Evolutionary conservation across 2,888 invertebrate genomes (phyloP).

Genomic region (Drosophila mettleri): DNA sequence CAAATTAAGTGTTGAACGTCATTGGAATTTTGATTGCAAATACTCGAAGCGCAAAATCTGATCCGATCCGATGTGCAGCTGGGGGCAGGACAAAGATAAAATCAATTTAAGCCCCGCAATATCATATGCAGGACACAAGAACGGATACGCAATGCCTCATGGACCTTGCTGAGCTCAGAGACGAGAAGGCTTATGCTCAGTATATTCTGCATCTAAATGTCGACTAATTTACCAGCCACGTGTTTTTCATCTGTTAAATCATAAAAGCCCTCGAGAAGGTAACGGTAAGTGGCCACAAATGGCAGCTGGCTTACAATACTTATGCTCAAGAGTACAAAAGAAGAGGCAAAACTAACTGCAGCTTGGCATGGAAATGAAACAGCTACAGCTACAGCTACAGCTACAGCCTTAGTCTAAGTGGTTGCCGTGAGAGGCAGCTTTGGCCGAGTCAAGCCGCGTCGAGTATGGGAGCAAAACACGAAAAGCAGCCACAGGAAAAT

Average conservation of each 20-base stretch:
- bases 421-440: constrained; percentile 38
- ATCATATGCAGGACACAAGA: background rate
- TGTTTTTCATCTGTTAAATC: constrained; percentile 46
- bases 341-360: constrained; percentile 44
- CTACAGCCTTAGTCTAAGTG: constrained; percentile 44
- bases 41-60: constrained; percentile 31
- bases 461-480: constrained; percentile 52
- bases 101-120: constrained; percentile 33
- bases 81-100: constrained; percentile 14
- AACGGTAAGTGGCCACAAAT: constrained; percentile 58
- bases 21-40: constrained; percentile 74
- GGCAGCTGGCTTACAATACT: constrained; percentile 51
- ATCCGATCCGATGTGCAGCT: constrained; percentile 15
- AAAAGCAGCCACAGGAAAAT: constrained; percentile 38
- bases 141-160: constrained; percentile 5
- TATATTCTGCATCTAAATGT: constrained; percentile 22
- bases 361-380: constrained; percentile 62
- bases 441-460: constrained; percentile 5
- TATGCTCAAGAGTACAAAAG: constrained; percentile 18
- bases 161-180: background rate
- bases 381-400: constrained; percentile 9
- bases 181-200: background rate
- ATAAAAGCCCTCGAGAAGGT: constrained; percentile 39
- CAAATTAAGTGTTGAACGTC: constrained; percentile 68
- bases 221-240: constrained; percentile 51